Conservation (phyloP, 2,888 invertebrate genomes). For the Drosophila robusta region DNA sequence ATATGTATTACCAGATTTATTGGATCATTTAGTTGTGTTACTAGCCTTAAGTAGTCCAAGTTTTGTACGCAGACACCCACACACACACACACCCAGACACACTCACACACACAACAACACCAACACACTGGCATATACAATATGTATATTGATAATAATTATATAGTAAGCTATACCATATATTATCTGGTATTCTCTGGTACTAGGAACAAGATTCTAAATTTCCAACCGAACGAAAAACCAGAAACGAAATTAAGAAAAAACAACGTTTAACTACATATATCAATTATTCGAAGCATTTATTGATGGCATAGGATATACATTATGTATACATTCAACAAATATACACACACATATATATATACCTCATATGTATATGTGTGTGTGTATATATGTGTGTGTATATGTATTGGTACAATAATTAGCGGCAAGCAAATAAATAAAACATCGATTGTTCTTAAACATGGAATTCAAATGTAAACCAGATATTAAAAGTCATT, state of each 20-base stretch:
- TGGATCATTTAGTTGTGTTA: conserved; percentile 82
- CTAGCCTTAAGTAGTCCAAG: conserved; percentile 82
- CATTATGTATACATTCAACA: conserved; percentile 33
- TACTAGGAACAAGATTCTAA: conserved; percentile 48
- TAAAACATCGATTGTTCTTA: conserved; percentile 78
- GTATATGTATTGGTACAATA: conserved; percentile 77
- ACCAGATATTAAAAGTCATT: conserved; percentile 73
- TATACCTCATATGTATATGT: conserved; percentile 40
- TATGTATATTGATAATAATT: conserved; percentile 82
- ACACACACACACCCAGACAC: conserved; percentile 1
- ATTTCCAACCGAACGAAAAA: conserved; percentile 15
- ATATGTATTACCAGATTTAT: conserved; percentile 62
- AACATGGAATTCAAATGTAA: conserved; percentile 73
- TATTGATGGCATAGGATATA: conserved; percentile 67
- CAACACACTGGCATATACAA: conserved; percentile 69
- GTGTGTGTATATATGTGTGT: conserved; percentile 35
- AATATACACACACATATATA: conserved; percentile 30
- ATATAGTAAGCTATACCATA: conserved; percentile 67
- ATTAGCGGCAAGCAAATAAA: conserved; percentile 69
- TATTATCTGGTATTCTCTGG: conserved; percentile 55
- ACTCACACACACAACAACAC: not conserved
- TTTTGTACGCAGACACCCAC: conserved; percentile 61
- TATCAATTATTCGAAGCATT: conserved; percentile 84
- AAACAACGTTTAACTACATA: conserved; percentile 71
- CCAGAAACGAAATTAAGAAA: not conserved